These are phyloP conservation scores for Selenia dentaria DNA, from an alignment of 2,888 invertebrate species.

Conservation along the genomic window DNA sequence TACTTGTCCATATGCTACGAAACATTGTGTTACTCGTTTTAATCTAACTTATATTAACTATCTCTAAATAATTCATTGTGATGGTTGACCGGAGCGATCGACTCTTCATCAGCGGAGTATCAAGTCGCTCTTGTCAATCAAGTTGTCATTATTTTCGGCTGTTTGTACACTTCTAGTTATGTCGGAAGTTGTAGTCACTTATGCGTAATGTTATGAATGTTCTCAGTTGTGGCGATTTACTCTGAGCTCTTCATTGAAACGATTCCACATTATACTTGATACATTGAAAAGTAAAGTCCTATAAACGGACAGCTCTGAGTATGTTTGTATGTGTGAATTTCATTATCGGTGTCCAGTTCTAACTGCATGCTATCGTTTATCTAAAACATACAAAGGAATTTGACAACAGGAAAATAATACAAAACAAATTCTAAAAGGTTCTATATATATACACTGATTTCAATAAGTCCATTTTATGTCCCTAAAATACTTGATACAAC, in stretches of 20 bases:
- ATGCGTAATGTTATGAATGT: conserved; percentile 16
- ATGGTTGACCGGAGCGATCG: conserved; percentile 55
- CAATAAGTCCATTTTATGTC: no score
- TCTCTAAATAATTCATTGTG: conserved; percentile 41
- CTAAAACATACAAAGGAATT: no score
- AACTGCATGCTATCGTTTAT: no score
- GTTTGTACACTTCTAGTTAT: conserved; percentile 32
- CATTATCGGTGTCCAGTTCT: no score
- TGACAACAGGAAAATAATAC: no score
- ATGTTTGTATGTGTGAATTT: no score
- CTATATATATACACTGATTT: no score
- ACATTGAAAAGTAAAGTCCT: no score
- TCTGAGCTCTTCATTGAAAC: conserved; percentile 23
- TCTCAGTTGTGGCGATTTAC: conserved; percentile 20
- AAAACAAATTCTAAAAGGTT: no score
- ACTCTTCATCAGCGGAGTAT: background rate
- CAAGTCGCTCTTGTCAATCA: conserved; percentile 50
- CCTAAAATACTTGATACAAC: no score
- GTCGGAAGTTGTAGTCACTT: conserved; percentile 27
- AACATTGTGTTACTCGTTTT: conserved; percentile 11
- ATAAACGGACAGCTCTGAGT: no score
- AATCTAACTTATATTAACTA: conserved; percentile 18
- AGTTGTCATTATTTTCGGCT: conserved; percentile 14
- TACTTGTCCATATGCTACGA: conserved; percentile 45
- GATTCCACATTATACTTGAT: background rate